Evolutionary conservation across 2,888 invertebrate genomes (phyloP).

Genomic region (Selenia dentaria): DNA sequence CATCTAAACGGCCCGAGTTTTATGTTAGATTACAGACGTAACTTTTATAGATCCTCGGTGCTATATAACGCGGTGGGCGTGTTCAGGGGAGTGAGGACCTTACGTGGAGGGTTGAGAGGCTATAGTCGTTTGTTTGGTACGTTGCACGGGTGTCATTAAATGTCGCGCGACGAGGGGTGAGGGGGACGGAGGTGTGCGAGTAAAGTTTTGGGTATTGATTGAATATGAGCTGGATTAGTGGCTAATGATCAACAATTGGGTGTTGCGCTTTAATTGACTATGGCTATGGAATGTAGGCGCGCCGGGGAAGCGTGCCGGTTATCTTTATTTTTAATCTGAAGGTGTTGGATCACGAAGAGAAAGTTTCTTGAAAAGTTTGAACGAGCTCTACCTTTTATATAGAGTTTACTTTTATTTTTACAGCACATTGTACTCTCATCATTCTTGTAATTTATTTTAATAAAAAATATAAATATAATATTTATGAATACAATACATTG

Average conservation of each 20-base stretch:
- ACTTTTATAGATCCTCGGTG: conserved; percentile 85
- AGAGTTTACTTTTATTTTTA: no score
- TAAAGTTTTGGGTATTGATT: conserved; percentile 85
- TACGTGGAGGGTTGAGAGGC: conserved; percentile 61
- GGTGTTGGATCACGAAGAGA: conserved; percentile 3
- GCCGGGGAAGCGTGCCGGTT: conserved; percentile 17
- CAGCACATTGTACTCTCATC: no score
- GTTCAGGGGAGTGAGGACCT: conserved; percentile 70
- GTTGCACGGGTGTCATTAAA: conserved; percentile 85
- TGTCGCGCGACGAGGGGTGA: conserved; percentile 81
- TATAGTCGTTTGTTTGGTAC: conserved; percentile 59
- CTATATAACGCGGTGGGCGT: conserved; percentile 83
- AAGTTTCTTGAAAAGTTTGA: conserved; percentile 9
- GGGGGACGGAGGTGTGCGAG: conserved; percentile 80
- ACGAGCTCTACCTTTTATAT: background rate
- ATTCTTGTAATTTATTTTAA: no score
- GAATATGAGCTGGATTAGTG: conserved; percentile 83
- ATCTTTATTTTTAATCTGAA: conserved; percentile 24
- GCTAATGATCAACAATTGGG: conserved; percentile 82
- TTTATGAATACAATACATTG: no score
- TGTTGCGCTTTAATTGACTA: conserved; percentile 62
- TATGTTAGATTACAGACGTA: conserved; percentile 85
- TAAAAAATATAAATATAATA: no score
- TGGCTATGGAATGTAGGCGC: conserved; percentile 16
- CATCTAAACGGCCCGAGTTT: conserved; percentile 85